Evolutionary conservation across 2,888 invertebrate genomes (phyloP).

Genomic region (Dicranocentrus wangi): DNA sequence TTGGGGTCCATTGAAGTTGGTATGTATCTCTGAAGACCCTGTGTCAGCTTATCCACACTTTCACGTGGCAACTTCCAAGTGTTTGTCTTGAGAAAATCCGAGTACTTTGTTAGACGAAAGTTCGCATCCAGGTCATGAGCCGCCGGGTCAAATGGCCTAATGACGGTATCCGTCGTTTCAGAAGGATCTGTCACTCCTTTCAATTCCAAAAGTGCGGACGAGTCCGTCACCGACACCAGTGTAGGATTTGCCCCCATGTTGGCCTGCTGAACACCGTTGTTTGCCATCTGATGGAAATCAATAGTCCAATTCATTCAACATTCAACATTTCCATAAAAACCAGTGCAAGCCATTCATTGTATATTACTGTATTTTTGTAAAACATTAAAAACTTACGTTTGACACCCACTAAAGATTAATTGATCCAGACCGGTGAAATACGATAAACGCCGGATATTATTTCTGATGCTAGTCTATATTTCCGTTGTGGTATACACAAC

Average conservation of each 20-base stretch:
- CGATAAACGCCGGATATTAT: no score
- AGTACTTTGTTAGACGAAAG: slow-evolving; percentile 49
- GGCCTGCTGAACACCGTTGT: slow-evolving; percentile 50
- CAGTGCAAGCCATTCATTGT: no score
- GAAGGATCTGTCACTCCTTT: slow-evolving; percentile 49
- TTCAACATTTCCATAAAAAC: no score
- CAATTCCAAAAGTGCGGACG: slow-evolving; percentile 37
- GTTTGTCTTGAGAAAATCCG: slow-evolving; percentile 53
- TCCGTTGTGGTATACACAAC: no score
- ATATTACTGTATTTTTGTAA: no score
- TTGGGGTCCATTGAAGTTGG: slow-evolving; percentile 55
- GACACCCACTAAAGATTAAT: no score
- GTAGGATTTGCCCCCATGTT: slow-evolving; percentile 52
- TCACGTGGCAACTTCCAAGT: slow-evolving; percentile 56
- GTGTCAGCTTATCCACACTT: slow-evolving; percentile 50
- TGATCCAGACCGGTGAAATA: no score
- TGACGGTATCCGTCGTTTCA: slow-evolving; percentile 41
- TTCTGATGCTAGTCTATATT: no score
- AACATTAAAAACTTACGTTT: no score
- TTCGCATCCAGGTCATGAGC: slow-evolving; percentile 53
- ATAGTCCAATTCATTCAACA: background rate
- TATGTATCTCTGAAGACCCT: slow-evolving; percentile 48
- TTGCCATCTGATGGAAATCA: slow-evolving; percentile 34
- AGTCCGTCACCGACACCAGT: slow-evolving; percentile 41
- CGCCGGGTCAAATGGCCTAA: slow-evolving; percentile 52